Percentiles rank a stretch among this genome's conserved stretches.
Conservation (phyloP, 1,140 invertebrate genomes). For the Lepidotrigona ventralis region DNA sequence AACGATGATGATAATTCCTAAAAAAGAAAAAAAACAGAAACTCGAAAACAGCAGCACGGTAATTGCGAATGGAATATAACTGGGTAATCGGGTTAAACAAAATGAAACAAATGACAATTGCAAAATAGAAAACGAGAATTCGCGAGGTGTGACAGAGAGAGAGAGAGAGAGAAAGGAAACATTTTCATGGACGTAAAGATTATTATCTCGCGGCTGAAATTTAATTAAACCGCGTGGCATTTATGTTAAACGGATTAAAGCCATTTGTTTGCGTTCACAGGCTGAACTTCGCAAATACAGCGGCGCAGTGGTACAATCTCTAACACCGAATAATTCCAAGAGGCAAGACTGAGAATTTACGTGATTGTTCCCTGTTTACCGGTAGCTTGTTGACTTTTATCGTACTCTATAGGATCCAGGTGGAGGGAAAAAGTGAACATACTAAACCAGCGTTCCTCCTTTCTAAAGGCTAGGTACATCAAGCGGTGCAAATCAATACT, state of each 20-base stretch:
- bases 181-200: not conserved
- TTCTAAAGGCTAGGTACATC: not conserved
- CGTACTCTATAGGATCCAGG: not conserved
- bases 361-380: not conserved
- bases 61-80: not conserved
- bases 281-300: not conserved
- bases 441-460: not conserved
- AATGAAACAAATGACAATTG: not conserved
- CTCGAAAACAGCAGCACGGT: not conserved
- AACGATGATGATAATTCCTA: not conserved
- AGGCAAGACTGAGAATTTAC: not conserved
- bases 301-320: not conserved
- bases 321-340: not conserved
- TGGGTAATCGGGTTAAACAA: slow-evolving; percentile 9
- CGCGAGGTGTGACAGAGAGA: not conserved
- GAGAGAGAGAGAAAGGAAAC: not conserved
- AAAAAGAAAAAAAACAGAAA: too few species aligned
- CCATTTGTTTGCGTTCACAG: slow-evolving; percentile 14
- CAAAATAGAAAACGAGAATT: slow-evolving; percentile 20
- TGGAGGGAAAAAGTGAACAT: not conserved
- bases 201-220: not conserved
- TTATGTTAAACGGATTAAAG: slow-evolving; percentile 18
- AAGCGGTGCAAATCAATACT: not conserved
- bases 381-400: not conserved
- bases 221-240: slow-evolving; percentile 13